Conservation (phyloP, 1,140 invertebrate genomes). For the Caenorhabditis briggsae region DNA sequence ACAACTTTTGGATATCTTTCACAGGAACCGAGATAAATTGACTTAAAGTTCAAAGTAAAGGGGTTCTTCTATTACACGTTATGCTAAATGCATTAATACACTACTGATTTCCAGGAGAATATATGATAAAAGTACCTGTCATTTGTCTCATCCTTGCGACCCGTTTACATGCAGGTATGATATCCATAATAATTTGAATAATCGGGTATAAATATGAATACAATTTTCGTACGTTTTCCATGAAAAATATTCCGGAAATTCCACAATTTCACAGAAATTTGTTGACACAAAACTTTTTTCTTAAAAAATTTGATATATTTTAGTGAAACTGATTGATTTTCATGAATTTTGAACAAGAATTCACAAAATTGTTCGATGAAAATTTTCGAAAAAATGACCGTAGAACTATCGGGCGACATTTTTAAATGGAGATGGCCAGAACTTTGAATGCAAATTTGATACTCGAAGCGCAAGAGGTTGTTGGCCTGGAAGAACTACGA, state of each 20-base stretch:
- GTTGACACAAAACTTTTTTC: too few relatives aligned
- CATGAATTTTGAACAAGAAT: too few relatives aligned
- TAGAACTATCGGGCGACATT: neutral
- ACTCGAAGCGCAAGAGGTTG: neutral
- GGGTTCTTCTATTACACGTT: too few relatives aligned
- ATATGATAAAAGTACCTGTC: conserved; percentile 7
- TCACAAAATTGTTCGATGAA: too few relatives aligned
- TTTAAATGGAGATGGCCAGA: neutral
- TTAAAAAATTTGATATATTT: too few relatives aligned
- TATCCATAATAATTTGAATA: conserved; percentile 11
- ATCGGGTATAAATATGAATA: neutral
- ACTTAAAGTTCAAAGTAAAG: too few relatives aligned
- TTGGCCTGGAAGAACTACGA: conserved; percentile 12
- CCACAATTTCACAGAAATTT: too few relatives aligned
- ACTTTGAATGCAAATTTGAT: neutral
- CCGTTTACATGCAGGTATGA: conserved; percentile 53
- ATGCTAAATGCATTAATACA: conserved; percentile 53
- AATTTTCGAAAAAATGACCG: conserved; percentile 3
- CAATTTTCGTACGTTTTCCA: too few relatives aligned
- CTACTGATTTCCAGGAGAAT: conserved; percentile 19
- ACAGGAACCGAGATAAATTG: too few relatives aligned
- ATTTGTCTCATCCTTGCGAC: conserved; percentile 44
- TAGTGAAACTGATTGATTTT: too few relatives aligned
- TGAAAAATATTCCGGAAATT: too few relatives aligned
- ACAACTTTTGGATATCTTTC: too few relatives aligned